phyloP scores from a whole-genome alignment of 2,888 invertebrate genomes.

The Brachyptera risi region DNA sequence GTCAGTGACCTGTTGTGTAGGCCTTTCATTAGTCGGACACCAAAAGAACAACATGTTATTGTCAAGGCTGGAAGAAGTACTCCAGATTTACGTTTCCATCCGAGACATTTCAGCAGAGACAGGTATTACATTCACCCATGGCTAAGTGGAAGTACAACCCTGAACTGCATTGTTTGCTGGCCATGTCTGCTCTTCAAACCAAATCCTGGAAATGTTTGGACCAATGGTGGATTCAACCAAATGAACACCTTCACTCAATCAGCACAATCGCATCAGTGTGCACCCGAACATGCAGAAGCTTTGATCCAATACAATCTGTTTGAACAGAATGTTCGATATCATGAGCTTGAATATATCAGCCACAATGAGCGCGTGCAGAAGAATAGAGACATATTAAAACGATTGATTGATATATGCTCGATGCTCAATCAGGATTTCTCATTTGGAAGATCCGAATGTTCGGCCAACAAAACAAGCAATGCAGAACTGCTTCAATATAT shows the following conservation, averaged over 20 bases:
- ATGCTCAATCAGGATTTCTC: constrained; percentile 10
- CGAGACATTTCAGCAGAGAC: neutral
- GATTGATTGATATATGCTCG: constrained; percentile 4
- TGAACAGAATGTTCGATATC: constrained; percentile 3
- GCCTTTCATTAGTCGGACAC: neutral
- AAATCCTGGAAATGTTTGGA: neutral
- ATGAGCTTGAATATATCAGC: constrained; percentile 1
- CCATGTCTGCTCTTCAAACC: constrained; percentile 8
- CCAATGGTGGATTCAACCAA: constrained; percentile 14
- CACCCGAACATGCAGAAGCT: constrained; percentile 9
- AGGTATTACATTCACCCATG: constrained; percentile 15
- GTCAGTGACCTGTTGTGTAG: neutral
- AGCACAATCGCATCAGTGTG: constrained; percentile 3
- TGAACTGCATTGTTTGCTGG: constrained; percentile 17
- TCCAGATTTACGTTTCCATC: constrained; percentile 7
- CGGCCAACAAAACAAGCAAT: constrained; percentile 1
- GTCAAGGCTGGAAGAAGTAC: constrained; percentile 1
- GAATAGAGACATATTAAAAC: constrained; percentile 12
- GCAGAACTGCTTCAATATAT: constrained; percentile 27
- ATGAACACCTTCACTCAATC: constrained; percentile 10
- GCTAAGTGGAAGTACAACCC: neutral
- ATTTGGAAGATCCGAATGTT: neutral
- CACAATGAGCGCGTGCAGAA: constrained; percentile 17
- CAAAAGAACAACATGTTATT: constrained; percentile 2
- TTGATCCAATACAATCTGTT: constrained; percentile 9